phyloP scores from a whole-genome alignment of 2,113 vertebrate genomes.

The Bettongia penicillata region DNA sequence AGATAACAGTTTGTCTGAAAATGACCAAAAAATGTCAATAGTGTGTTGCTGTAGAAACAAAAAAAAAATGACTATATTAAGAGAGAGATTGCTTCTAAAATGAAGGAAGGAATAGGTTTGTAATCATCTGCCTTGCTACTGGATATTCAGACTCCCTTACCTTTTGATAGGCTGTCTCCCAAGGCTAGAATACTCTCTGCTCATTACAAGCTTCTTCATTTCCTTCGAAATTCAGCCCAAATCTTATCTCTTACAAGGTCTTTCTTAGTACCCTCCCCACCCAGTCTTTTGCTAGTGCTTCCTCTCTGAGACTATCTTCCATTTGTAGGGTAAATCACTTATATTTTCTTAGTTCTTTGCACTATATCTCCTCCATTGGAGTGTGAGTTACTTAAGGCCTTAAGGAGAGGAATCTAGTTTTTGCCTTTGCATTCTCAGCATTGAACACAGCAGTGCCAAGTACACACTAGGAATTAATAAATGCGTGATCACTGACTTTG shows the following conservation, averaged over 20 bases:
- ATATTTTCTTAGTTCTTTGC: background rate
- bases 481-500: background rate
- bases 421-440: background rate
- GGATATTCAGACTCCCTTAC: background rate
- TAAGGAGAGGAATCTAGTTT: background rate
- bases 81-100: background rate
- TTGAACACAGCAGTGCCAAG: background rate
- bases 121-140: background rate
- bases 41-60: background rate
- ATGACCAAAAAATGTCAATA: no score
- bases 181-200: background rate
- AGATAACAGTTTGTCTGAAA: no score
- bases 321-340: background rate
- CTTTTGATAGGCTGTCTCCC: background rate
- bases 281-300: background rate
- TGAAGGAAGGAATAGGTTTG: background rate
- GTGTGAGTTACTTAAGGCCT: background rate
- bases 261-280: background rate
- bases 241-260: background rate
- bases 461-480: background rate
- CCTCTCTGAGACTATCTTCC: background rate
- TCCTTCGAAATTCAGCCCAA: background rate
- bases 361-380: background rate
- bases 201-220: background rate
- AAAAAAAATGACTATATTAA: background rate